Conservation (phyloP, 2,797 vertebrate species). For the Dipus sagitta region DNA sequence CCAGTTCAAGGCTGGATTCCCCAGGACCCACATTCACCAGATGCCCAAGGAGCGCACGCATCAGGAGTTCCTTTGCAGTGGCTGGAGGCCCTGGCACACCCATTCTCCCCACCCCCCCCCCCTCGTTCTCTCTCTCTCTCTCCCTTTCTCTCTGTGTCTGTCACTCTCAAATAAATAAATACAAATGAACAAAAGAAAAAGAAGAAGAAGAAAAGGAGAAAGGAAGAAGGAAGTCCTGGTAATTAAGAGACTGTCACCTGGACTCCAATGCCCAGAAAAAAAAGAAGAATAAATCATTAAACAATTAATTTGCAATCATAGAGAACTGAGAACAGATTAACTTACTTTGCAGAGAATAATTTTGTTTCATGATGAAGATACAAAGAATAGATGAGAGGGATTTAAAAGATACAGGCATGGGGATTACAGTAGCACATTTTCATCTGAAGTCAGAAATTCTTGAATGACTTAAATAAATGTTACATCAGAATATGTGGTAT, state of each 20-base stretch:
- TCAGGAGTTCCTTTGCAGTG: too few relatives aligned
- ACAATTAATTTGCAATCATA: conserved; percentile 47
- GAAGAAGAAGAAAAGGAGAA: too few relatives aligned
- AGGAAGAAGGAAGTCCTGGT: conserved; percentile 15
- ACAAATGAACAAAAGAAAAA: too few relatives aligned
- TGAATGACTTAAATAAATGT: background rate
- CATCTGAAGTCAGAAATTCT: background rate
- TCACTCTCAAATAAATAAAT: too few relatives aligned
- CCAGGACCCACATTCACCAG: too few relatives aligned
- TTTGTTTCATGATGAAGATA: conserved; percentile 25
- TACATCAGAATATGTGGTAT: accelerated
- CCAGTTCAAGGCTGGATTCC: too few relatives aligned
- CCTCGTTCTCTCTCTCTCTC: too few relatives aligned
- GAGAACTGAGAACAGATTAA: background rate
- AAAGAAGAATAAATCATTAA: conserved; percentile 17
- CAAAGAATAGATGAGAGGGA: background rate
- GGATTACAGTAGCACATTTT: conserved; percentile 11
- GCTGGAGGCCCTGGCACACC: too few relatives aligned
- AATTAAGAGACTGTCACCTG: conserved; percentile 57
- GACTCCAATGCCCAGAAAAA: conserved; percentile 18
- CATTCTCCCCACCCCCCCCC: too few relatives aligned
- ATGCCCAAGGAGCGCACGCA: too few relatives aligned
- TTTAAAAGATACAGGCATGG: background rate
- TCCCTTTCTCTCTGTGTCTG: too few relatives aligned
- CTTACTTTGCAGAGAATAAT: conserved; percentile 10